Base-by-base conservation (phyloP, 2,113 vertebrate species). In the Barbus barbus region DNA sequence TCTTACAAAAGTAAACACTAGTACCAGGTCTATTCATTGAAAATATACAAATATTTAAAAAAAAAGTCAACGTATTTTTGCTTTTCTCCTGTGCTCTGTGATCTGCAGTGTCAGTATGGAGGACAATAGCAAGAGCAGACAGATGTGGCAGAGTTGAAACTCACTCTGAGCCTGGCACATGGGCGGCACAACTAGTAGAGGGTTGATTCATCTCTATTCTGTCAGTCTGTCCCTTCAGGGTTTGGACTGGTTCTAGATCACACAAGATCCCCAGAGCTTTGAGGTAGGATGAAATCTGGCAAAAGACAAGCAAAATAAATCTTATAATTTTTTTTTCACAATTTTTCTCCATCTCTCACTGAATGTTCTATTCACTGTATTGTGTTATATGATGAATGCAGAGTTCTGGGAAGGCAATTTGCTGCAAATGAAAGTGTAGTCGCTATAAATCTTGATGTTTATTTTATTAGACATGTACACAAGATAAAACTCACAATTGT, bases 221-320 rank as follows among this genome's bases (percentile, higher is more conserved):
- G 92, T 90, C 82, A 69, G 92, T 88, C 92, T 89, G 48, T 88
- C 87, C 90, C 90, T 81, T 84, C 2, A 7, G 89, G 92, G 81
- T 91, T 93, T 89, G 77, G 91, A 91, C 88, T 91, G 89, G 84
- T 28, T 87, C 85, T 87, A 31, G 53, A 84, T 90, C 87, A 85
- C 90, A 92, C 78, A 95, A 83, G 90, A 91, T 92, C 88, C 86
- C 94, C 92, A 98, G 90, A 87, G 93, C 94, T 82, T 92, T 94
- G 73, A 94, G 94, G 92, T 98, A 99, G 89, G 93, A 94, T 88
- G 89, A 93, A 86, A 98, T 91, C 98, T 99, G 94, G 95, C 93
- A 93, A 81, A 87, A 91, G 89, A 91, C 80, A 38, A 92, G 20
- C 91, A 46, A 84, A 16, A 85, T 8, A 78, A 61, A 83, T 22